phyloP scores from a whole-genome alignment of 1,140 invertebrate genomes.

The Drosophila aff. region DNA sequence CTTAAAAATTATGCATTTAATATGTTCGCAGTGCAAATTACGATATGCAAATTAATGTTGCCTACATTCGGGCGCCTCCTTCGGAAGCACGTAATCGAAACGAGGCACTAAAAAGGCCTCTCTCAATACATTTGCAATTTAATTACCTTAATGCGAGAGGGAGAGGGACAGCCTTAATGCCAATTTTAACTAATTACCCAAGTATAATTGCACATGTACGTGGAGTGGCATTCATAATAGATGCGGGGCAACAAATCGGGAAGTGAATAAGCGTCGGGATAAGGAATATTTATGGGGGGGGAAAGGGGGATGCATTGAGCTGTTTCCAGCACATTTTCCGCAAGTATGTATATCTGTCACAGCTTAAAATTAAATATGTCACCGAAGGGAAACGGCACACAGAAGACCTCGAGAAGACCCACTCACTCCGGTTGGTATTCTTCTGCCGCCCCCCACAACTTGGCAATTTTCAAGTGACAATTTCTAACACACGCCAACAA shows the following conservation, averaged over 20 bases:
- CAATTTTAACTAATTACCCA: constrained; percentile 72
- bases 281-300: not conserved
- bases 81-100: constrained; percentile 65
- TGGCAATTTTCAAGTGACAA: constrained; percentile 79
- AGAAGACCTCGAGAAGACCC: not conserved
- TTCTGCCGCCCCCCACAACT: constrained; percentile 25
- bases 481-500: constrained; percentile 58
- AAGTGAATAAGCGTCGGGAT: constrained; percentile 3
- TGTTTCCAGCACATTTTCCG: constrained; percentile 26
- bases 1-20: constrained; percentile 69
- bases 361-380: constrained; percentile 53
- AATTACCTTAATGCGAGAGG: constrained; percentile 61
- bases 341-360: constrained; percentile 41
- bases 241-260: constrained; percentile 14
- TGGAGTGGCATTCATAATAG: constrained; percentile 7
- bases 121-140: constrained; percentile 54
- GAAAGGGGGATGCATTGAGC: constrained; percentile 3
- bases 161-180: constrained; percentile 38
- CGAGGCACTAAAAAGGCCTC: constrained; percentile 46
- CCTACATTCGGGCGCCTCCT: constrained; percentile 42
- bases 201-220: constrained; percentile 55
- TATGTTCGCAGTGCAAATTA: constrained; percentile 64
- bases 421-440: constrained; percentile 19
- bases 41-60: constrained; percentile 73
- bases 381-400: constrained; percentile 8